Percentiles rank a stretch among this genome's conserved stretches.
Conservation (phyloP, 2,888 invertebrate species). For the Diarsia rubi region DNA sequence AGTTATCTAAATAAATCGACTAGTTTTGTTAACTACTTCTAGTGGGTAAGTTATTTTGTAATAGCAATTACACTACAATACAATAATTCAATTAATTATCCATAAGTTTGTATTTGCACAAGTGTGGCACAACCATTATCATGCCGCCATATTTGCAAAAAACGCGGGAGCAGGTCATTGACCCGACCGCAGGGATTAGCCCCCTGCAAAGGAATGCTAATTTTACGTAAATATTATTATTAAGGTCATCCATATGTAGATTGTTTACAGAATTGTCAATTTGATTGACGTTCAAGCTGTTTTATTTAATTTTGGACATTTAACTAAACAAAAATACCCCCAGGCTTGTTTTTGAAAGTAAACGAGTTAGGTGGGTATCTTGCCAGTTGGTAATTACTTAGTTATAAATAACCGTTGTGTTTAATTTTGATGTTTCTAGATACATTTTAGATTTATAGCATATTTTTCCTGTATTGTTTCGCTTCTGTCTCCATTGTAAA, state of each 20-base stretch:
- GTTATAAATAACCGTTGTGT: neutral
- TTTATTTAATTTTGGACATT: conserved; percentile 8
- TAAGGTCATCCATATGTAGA: conserved; percentile 42
- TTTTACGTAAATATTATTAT: conserved; percentile 42
- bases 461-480: neutral
- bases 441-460: too few species aligned
- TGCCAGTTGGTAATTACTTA: neutral
- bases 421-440: neutral
- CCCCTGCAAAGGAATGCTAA: conserved; percentile 56
- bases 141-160: conserved; percentile 57
- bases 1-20: neutral
- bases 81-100: neutral
- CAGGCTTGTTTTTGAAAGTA: conserved; percentile 8
- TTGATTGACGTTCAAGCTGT: conserved; percentile 2
- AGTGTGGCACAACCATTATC: conserved; percentile 7
- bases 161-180: conserved; percentile 55
- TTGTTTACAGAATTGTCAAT: conserved; percentile 29
- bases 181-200: conserved; percentile 36
- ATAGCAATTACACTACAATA: neutral
- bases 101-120: neutral
- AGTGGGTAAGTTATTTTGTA: neutral
- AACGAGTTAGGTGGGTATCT: neutral
- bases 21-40: neutral
- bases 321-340: conserved; percentile 15
- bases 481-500: neutral